A percentile compares a stretch with the other conserved stretches of the same genome.
These are phyloP conservation scores for Luidia sarsii DNA, from an alignment of 53 echinoderm and acorn worm genomes.

Conservation along the genomic window DNA sequence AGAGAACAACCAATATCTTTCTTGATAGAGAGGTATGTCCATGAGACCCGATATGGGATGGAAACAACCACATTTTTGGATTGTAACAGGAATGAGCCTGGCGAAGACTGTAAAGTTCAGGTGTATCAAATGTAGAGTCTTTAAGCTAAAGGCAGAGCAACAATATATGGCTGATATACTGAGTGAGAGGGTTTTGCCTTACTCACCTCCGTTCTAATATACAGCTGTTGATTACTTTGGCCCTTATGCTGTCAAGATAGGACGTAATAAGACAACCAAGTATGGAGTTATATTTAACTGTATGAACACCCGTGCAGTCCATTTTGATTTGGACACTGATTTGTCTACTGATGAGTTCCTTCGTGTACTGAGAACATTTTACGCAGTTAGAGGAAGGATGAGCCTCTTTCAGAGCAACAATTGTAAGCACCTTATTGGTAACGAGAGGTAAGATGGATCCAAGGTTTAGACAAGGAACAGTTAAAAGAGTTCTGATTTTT, in stretches of 20 bases:
- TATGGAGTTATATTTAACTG: conserved; percentile 58
- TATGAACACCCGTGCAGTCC: conserved; percentile 47
- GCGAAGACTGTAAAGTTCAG: background rate
- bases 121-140: conserved; percentile 48
- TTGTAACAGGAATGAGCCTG: background rate
- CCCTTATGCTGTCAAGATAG: conserved; percentile 33
- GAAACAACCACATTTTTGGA: conserved; percentile 54
- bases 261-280: conserved; percentile 49
- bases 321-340: conserved; percentile 44
- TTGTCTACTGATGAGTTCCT: conserved; percentile 50
- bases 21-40: conserved; percentile 42
- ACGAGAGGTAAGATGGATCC: conserved; percentile 20
- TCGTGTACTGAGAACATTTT: conserved; percentile 41
- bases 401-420: conserved; percentile 42
- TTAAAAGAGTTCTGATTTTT: conserved; percentile 40
- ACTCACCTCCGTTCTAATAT: conserved; percentile 60
- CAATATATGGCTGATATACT: conserved; percentile 55
- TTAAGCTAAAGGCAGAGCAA: conserved; percentile 17
- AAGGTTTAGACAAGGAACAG: conserved; percentile 24
- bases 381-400: conserved; percentile 47
- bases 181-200: conserved; percentile 22
- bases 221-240: conserved; percentile 60
- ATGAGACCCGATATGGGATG: conserved; percentile 48
- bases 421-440: conserved; percentile 32
- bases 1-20: conserved; percentile 41